Conservation (phyloP, 2,113 vertebrate species). For the Morone saxatilis region DNA sequence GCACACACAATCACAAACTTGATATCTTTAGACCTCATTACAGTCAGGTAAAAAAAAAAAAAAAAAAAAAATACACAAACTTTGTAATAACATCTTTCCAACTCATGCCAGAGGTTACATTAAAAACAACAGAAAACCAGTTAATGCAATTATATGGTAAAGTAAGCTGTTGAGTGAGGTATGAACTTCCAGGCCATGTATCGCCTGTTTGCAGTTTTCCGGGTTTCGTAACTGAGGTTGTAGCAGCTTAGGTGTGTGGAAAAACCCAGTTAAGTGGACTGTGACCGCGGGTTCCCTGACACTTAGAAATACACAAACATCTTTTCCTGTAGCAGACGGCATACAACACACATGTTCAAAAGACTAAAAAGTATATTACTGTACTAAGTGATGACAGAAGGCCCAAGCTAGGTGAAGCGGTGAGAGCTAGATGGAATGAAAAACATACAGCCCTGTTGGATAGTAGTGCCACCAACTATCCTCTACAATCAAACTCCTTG, state of each 20-base stretch:
- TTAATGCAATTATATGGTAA: conserved; percentile 78
- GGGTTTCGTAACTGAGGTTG: conserved; percentile 84
- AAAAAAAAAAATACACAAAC: conserved; percentile 40
- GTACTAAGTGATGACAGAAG: conserved; percentile 60
- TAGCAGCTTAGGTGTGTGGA: conserved; percentile 85
- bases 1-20: conserved; percentile 47
- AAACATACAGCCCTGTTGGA: conserved; percentile 65
- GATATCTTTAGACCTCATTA: conserved; percentile 49
- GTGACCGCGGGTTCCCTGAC: conserved; percentile 84
- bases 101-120: conserved; percentile 73
- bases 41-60: conserved; percentile 54
- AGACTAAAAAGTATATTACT: conserved; percentile 55
- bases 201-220: conserved; percentile 84
- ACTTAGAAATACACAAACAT: conserved; percentile 71
- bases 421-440: conserved; percentile 70
- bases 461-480: conserved; percentile 65
- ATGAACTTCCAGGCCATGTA: conserved; percentile 79
- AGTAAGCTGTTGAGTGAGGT: conserved; percentile 84
- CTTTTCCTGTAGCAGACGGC: conserved; percentile 60
- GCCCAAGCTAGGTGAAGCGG: conserved; percentile 46
- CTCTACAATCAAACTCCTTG: conserved; percentile 70
- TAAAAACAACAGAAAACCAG: conserved; percentile 72
- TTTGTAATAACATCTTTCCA: conserved; percentile 64
- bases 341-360: conserved; percentile 59
- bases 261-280: conserved; percentile 82